phyloP scores from a whole-genome alignment of 2,797 vertebrate genomes.

The Karalla daura region DNA sequence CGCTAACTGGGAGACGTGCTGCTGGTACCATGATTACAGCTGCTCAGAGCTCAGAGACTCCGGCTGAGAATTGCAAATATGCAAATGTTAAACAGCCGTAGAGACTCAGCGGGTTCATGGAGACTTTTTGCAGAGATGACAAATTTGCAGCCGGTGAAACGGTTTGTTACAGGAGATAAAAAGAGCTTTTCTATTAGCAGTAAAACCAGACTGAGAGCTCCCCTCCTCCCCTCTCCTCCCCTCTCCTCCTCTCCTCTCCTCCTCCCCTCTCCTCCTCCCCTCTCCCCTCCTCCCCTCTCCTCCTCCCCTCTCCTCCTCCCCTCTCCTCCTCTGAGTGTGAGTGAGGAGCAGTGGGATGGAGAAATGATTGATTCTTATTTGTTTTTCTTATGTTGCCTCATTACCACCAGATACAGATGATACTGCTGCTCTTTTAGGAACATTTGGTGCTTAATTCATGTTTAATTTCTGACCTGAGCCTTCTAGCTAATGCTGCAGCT shows the following conservation, averaged over 20 bases:
- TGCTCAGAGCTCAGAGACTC: not conserved
- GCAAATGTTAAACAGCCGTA: not conserved
- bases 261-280: not conserved
- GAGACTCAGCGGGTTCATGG: not conserved
- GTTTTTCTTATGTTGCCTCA: no score
- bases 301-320: not conserved
- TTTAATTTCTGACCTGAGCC: no score
- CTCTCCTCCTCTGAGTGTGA: not conserved
- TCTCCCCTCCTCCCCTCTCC: not conserved
- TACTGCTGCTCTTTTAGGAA: no score
- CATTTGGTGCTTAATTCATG: no score
- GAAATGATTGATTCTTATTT: no score
- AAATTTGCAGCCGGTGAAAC: not conserved
- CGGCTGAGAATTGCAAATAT: not conserved
- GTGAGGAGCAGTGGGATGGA: no score
- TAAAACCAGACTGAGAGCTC: conserved; percentile 36
- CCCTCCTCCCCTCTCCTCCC: not conserved
- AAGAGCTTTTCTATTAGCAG: conserved; percentile 42
- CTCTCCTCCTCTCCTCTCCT: not conserved
- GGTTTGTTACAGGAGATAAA: conserved; percentile 30
- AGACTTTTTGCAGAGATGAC: conserved; percentile 4
- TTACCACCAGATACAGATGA: no score
- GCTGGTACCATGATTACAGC: not conserved
- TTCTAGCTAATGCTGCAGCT: no score
- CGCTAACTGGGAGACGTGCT: conserved; percentile 34